Conservation (phyloP, 1,140 invertebrate genomes). For the Drosophila lini region DNA sequence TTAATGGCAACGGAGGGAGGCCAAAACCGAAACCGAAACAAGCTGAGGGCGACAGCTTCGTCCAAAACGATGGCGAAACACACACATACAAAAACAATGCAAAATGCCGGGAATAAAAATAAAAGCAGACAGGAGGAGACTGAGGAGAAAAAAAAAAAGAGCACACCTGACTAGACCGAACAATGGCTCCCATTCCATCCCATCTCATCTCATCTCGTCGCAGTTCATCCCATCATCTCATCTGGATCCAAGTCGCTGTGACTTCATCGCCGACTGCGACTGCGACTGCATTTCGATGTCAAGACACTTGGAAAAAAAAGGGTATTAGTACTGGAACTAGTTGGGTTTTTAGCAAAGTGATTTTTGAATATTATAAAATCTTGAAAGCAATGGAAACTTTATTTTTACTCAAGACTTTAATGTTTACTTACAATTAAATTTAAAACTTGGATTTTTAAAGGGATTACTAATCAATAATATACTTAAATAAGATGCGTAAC, state of each 20-base stretch:
- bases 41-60: slow-evolving; percentile 46
- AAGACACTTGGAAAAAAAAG: not conserved
- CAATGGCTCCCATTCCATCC: slow-evolving; percentile 39
- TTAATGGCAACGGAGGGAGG: slow-evolving; percentile 69
- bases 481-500: too few relatives aligned
- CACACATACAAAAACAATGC: slow-evolving; percentile 5
- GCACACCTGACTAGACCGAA: slow-evolving; percentile 21
- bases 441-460: too few relatives aligned
- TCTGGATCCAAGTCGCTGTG: slow-evolving; percentile 19
- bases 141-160: not conserved
- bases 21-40: slow-evolving; percentile 33
- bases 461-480: too few relatives aligned
- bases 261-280: slow-evolving; percentile 19
- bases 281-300: slow-evolving; percentile 13
- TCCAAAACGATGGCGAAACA: slow-evolving; percentile 16
- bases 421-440: too few relatives aligned
- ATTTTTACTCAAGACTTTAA: too few relatives aligned
- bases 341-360: not conserved
- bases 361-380: not conserved
- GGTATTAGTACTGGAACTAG: not conserved
- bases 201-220: slow-evolving; percentile 35
- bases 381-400: too few relatives aligned
- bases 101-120: slow-evolving; percentile 20
- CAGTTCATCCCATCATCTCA: slow-evolving; percentile 23
- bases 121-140: not conserved